Percentiles rank a stretch among this genome's conserved stretches.
Conservation (phyloP, 2,797 vertebrate genomes). For the Spatula clypeata region DNA sequence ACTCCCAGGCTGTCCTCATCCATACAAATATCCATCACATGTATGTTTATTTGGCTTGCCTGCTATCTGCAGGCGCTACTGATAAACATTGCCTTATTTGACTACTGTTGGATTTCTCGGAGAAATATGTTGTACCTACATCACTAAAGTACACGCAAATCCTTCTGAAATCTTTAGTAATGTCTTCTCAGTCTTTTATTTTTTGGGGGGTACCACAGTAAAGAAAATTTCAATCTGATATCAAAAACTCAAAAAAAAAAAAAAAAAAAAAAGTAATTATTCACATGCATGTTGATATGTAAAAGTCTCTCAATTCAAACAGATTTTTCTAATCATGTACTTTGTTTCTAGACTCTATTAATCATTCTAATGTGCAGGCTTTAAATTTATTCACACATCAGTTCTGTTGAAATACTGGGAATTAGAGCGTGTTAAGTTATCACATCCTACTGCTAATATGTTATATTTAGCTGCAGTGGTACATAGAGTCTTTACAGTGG, state of each 20-base stretch:
- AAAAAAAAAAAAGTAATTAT: background rate
- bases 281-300: background rate
- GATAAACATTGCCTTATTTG: background rate
- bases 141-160: background rate
- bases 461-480: slow-evolving; percentile 33
- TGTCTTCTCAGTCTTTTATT: background rate
- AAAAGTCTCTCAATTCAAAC: slow-evolving; percentile 51
- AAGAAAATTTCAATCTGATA: background rate
- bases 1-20: background rate
- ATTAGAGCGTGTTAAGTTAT: slow-evolving; percentile 70
- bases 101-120: background rate
- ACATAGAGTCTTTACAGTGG: background rate
- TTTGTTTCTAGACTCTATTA: slow-evolving; percentile 66
- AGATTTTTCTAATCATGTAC: slow-evolving; percentile 42
- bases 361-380: slow-evolving; percentile 61
- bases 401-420: slow-evolving; percentile 78
- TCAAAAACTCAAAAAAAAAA: background rate
- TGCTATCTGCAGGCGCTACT: background rate
- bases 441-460: slow-evolving; percentile 51
- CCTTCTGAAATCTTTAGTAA: background rate
- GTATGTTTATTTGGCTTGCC: background rate
- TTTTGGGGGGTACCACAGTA: background rate
- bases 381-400: slow-evolving; percentile 75
- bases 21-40: background rate
- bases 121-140: background rate